phyloP scores from a whole-genome alignment of 2,113 vertebrate genomes.

The Triplophysa tibetana region DNA sequence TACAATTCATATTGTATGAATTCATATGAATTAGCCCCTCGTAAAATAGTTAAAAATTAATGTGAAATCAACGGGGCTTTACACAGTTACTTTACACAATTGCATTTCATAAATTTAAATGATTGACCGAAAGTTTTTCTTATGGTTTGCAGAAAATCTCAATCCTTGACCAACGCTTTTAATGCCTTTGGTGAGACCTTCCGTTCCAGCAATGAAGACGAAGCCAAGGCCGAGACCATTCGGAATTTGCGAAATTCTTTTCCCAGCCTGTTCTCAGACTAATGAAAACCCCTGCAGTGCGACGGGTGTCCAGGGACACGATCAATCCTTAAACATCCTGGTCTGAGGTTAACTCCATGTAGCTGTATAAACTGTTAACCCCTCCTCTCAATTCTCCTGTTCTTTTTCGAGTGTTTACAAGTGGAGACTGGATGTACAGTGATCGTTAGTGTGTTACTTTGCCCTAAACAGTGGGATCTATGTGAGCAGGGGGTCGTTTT shows the following conservation, averaged over 20 bases:
- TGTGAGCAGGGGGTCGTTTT: constrained; percentile 35
- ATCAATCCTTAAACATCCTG: constrained; percentile 58
- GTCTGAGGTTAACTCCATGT: constrained; percentile 62
- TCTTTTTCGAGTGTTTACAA: constrained; percentile 48
- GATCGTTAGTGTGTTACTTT: constrained; percentile 39
- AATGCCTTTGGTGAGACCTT: constrained; percentile 93
- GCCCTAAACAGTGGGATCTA: constrained; percentile 36
- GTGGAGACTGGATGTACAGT: constrained; percentile 49
- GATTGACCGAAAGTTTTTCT: not conserved
- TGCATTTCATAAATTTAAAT: not conserved
- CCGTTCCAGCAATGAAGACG: constrained; percentile 88
- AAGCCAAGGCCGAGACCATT: constrained; percentile 96
- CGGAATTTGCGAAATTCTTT: constrained; percentile 98
- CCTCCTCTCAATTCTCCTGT: constrained; percentile 50
- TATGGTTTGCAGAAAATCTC: constrained; percentile 91
- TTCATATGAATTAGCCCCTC: too few relatives aligned
- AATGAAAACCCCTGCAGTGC: constrained; percentile 49
- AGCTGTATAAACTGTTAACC: constrained; percentile 38
- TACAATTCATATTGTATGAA: not conserved
- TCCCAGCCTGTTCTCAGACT: constrained; percentile 97
- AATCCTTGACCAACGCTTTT: constrained; percentile 99
- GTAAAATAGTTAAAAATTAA: too few relatives aligned
- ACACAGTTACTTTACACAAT: not conserved
- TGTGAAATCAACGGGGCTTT: too few relatives aligned
- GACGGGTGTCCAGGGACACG: constrained; percentile 53